A percentile compares a stretch with the other conserved stretches of the same genome.
Evolutionary conservation across 2,888 invertebrate genomes (phyloP).

Genomic region (Steromphala cineraria): DNA sequence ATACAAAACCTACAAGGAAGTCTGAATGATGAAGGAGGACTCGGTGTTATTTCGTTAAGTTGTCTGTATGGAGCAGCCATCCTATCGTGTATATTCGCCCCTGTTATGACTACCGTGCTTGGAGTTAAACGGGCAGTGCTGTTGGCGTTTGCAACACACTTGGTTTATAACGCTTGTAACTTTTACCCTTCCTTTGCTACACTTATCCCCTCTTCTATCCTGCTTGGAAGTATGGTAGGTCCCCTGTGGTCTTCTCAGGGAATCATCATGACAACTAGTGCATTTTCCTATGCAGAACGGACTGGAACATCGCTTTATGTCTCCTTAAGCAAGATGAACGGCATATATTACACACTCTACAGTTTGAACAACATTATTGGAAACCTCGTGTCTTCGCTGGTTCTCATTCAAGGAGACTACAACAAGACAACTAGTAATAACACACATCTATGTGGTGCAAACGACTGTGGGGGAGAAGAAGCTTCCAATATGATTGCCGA

Average conservation of each 20-base stretch:
- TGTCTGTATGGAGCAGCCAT: constrained; percentile 52
- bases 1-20: constrained; percentile 67
- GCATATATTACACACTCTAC: not conserved
- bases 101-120: not conserved
- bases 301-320: not conserved
- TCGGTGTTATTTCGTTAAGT: constrained; percentile 58
- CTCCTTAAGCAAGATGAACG: not conserved
- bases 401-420: not conserved
- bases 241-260: constrained; percentile 70
- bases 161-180: constrained; percentile 62
- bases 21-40: constrained; percentile 54
- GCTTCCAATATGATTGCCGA: not conserved
- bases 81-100: not conserved
- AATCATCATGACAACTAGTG: constrained; percentile 51
- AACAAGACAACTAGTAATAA: not conserved
- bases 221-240: constrained; percentile 64
- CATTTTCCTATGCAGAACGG: not conserved
- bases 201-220: constrained; percentile 63
- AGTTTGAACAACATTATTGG: not conserved
- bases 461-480: not conserved
- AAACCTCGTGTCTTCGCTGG: not conserved
- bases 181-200: constrained; percentile 64
- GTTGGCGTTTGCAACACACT: constrained; percentile 53
- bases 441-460: not conserved
- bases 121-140: constrained; percentile 37